A percentile compares a stretch with the other conserved stretches of the same genome.
Conservation (phyloP, 2,797 vertebrate genomes). For the Xenops minutus region DNA sequence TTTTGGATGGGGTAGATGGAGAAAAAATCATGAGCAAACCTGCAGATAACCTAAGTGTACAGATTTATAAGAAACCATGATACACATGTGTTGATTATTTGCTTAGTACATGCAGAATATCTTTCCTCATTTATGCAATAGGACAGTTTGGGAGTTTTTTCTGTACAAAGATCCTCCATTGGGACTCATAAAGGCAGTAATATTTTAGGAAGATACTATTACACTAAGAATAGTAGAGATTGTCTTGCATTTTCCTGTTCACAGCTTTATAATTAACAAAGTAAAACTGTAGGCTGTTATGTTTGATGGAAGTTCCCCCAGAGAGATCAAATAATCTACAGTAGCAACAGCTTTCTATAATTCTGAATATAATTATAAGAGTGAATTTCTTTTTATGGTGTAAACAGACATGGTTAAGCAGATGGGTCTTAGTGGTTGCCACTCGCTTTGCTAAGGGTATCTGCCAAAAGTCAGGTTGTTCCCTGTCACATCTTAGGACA, state of each 20-base stretch:
- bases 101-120: background rate
- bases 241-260: conserved; percentile 55
- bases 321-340: conserved; percentile 54
- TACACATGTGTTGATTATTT: background rate
- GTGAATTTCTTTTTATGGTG: background rate
- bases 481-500: background rate
- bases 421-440: background rate
- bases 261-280: conserved; percentile 65
- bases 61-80: background rate
- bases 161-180: background rate
- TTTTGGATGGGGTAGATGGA: background rate
- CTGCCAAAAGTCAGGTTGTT: background rate
- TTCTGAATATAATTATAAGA: conserved; percentile 42
- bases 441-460: background rate
- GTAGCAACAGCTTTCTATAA: conserved; percentile 40
- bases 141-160: background rate
- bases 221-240: conserved; percentile 40
- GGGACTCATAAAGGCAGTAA: conserved; percentile 43
- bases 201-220: conserved; percentile 52
- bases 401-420: background rate
- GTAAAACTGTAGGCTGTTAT: conserved; percentile 50
- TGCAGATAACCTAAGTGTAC: background rate
- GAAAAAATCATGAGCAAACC: background rate
- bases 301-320: conserved; percentile 46
- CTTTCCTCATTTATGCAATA: conserved; percentile 11